Base-by-base conservation (phyloP, 2,888 invertebrate species). In the Lithophane ornitopus region DNA sequence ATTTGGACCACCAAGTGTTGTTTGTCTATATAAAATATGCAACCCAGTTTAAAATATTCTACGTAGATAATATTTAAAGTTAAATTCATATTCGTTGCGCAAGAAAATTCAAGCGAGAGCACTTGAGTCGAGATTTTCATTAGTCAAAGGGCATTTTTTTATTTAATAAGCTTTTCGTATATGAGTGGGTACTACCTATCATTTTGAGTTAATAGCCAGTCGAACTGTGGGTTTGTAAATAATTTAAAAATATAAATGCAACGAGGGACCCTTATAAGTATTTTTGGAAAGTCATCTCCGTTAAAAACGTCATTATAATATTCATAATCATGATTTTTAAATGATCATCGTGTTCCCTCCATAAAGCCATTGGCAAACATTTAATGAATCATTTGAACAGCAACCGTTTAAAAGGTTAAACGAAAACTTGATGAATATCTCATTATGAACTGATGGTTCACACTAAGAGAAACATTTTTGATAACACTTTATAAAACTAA, bases 281-380 rank as follows among this genome's bases (percentile, higher is more conserved):
- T 49, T 76, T 80, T 67, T 77, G 41, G 22, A 66, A 66, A 82
- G 78, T 80, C 80, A 80, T 77, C 78, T 61, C 11, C 34, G 58
- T 71, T 83, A 68, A 66, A 66, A 68, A 41, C 68, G 12, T 82
- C 54, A 56, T 82, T 80, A 66, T 41, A 76, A 61, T 59, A 82
- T 77, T 61, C 65, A 77, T 56, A 44, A 56, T 82, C 78, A 83
- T 62, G 78, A 44, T 82, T 82, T 80, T 70, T 70, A 78, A 80
- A 80, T 62, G 62, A 67, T 44, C 52, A 19, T 39, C 54, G 19
- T 34, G 26, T 70, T 82, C 39, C 46, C 22, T 52, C 52, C 22
- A 46, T 54, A 54, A n/a, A 54, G 49, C 65, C 44, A 58, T 65
- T 78, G 83, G 78, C 59, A 58, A 82, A 77, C 19, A 70, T 68